Base-by-base conservation (phyloP, 2,113 vertebrate species). In the Myiozetetes cayanensis region DNA sequence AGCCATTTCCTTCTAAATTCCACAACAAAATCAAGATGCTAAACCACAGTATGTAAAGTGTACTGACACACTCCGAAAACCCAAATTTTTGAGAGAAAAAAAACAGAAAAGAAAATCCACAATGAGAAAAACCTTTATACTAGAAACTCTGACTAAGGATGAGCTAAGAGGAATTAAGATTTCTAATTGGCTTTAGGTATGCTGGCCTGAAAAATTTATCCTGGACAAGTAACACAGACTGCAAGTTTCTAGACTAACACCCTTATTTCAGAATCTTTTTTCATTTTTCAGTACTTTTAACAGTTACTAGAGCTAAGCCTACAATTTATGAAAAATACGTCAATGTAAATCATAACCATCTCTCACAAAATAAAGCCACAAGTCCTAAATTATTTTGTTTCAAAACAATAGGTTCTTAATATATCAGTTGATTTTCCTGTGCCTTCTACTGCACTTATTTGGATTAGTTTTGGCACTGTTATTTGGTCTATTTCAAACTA, bases 71-170 rank as follows among this genome's bases (percentile, higher is more conserved):
- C 10, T 55, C 27, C 9, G 30, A 84, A 80, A 56, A 11, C 0
- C 5, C 33, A 62, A 10, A 52, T 2, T 61, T 80, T 3, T 2
- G 3, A 67, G 25, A 19, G 33, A 41, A 53, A 55, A 55, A 47
- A 55, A 46, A 56, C 8, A 8, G 27, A 8, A 1, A 31, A 72
- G 41, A 72, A 43, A 58, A 4, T 31, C 6, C 44, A 79, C 22
- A n/a, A 52, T 25, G 8, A 66, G 28, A 58, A 67, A 3, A 0
- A 0, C 15, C 12, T 2, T 49, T 67, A 66, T 33, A 44, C 35
- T 50, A 37, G 30, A 50, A 83, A 56, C 7, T 68, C 28, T n/a
- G 12, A 55, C 22, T 76, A 65, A 72, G 31, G 19, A 73, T 30
- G 65, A 83, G 11, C 22, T 58, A 82, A 44, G 10, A 73, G 31